These are phyloP conservation scores for Stenichneumon culpator DNA, from an alignment of 2,888 invertebrate species.

Conservation along the genomic window DNA sequence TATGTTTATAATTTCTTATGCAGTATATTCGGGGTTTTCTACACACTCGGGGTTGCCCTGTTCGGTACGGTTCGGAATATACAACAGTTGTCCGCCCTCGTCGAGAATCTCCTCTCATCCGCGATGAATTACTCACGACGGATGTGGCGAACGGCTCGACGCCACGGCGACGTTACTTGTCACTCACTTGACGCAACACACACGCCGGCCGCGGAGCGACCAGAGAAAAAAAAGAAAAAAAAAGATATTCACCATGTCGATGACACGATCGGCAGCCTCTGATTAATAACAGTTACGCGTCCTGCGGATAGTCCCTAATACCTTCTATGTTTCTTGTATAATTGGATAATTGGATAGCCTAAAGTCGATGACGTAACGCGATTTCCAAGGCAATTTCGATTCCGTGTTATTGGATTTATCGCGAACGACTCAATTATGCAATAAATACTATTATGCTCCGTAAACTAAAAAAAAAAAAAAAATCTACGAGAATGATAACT, in stretches of 20 bases:
- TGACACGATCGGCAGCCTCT: constrained; percentile 39
- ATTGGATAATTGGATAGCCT: neutral
- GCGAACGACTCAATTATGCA: neutral
- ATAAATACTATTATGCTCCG: neutral
- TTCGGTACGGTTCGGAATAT: neutral
- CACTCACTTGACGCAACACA: constrained; percentile 49
- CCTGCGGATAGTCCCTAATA: neutral
- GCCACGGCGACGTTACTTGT: constrained; percentile 58
- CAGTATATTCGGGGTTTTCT: neutral
- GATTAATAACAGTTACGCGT: constrained; percentile 48
- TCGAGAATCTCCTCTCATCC: constrained; percentile 49
- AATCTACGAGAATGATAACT: neutral
- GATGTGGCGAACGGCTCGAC: constrained; percentile 63
- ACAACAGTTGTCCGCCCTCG: neutral
- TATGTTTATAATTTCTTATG: neutral
- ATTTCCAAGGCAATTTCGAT: neutral
- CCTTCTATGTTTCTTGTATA: neutral
- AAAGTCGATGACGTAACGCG: neutral
- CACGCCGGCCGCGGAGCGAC: constrained; percentile 24
- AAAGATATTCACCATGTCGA: constrained; percentile 54
- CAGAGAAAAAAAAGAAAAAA: constrained; percentile 8
- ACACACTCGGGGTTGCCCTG: constrained; percentile 1
- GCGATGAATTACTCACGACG: constrained; percentile 63
- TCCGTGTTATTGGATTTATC: neutral
- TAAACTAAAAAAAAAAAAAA: too few relatives aligned